Base-by-base conservation (phyloP, 2,113 vertebrate species). In the Entelurus aequoreus region DNA sequence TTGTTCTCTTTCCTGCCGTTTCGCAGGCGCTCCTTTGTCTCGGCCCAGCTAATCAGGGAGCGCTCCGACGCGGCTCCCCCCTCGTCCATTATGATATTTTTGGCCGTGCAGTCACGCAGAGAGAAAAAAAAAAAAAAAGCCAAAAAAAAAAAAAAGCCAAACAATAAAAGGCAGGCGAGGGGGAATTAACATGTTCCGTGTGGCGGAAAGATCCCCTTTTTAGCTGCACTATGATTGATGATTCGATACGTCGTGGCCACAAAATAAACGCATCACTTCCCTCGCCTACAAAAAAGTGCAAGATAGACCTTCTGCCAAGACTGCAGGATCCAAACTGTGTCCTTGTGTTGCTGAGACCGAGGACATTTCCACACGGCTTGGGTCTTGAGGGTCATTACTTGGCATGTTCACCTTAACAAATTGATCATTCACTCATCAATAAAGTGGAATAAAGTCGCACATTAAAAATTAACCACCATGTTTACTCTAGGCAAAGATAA, bases 1-100 rank as follows among this genome's bases (percentile, higher is more conserved):
- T 88, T 90, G 90, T 90, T 86, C 82, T 87, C 77, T 77, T 90
- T 90, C 89, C 88, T 89, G 89, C 84, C 75, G 85, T 84, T 87
- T 76, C 75, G 81, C 80, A 80, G 77, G 62, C 74, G 87, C 86
- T 90, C 90, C 44, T 90, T 88, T 90, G 83, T 87, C 80, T 0
- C 59, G 63, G 21, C 68, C 63, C 71, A 72, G 69, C 83, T 89
- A 88, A 90, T 89, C 87, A 89, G 80, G 83, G 84, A 89, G 88
- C 10, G 10, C 80, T 87, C 86, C 79, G 85, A 85, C 85, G 87
- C 76, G 53, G 73, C 66, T 60, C 44, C 79, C 77, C 77, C 79
- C 35, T 65, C 69, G 72, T 46, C 71, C 74, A 69, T 72, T 60
- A 75, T 79, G 65, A 66, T 89, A 91, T 91, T 88, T 90, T 84